A percentile compares a stretch with the other conserved stretches of the same genome.
These are phyloP conservation scores for Scomber colias DNA, from an alignment of 2,113 vertebrate genomes.

Conservation along the genomic window DNA sequence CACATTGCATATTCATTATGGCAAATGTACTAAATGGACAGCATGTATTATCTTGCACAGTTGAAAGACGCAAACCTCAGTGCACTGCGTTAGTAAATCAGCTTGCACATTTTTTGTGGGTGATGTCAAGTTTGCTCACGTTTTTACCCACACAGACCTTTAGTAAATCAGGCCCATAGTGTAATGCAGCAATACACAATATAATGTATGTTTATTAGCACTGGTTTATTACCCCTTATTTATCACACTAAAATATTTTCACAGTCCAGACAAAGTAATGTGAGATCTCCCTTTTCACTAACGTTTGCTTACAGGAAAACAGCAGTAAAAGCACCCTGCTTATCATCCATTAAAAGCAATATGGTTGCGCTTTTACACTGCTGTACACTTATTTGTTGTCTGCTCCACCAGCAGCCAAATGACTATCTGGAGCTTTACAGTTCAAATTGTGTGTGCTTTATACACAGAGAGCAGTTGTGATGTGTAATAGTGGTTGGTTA, in stretches of 20 bases:
- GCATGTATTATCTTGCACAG: no score
- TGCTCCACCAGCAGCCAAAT: conserved; percentile 36
- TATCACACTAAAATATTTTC: conserved; percentile 51
- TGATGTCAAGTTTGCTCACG: no score
- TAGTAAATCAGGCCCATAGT: no score
- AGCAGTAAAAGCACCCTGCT: conserved; percentile 66
- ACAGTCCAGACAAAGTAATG: conserved; percentile 58
- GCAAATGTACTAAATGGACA: no score
- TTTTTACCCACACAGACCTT: no score
- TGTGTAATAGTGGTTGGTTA: conserved; percentile 26
- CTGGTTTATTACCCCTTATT: conserved; percentile 26
- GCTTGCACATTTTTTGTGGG: no score
- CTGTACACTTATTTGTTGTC: conserved; percentile 56
- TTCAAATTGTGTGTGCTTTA: conserved; percentile 48
- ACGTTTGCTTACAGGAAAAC: conserved; percentile 71
- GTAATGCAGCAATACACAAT: conserved; percentile 5
- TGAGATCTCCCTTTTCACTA: conserved; percentile 60
- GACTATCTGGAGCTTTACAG: conserved; percentile 56
- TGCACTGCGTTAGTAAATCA: no score
- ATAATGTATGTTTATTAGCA: conserved; percentile 47
- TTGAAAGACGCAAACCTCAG: no score
- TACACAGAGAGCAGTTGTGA: conserved; percentile 4
- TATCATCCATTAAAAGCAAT: conserved; percentile 71
- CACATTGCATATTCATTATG: no score
- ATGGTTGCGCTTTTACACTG: conserved; percentile 46